Percentiles rank a stretch among this genome's conserved stretches.
phyloP scores from a whole-genome alignment of 2,888 invertebrate species.

The Rhaphigaster nebulosa region DNA sequence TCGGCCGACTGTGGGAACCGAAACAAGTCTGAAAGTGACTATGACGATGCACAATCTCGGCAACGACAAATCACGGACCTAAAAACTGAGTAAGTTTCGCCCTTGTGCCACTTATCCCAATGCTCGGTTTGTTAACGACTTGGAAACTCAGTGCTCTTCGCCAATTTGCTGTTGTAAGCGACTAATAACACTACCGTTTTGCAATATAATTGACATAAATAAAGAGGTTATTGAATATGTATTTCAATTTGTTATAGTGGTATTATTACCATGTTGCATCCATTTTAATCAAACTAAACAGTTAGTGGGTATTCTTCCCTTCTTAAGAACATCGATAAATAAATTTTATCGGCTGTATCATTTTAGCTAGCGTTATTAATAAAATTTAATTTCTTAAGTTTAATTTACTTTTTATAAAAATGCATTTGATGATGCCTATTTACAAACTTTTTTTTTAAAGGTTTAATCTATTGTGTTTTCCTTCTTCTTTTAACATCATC shows the following conservation, averaged over 20 bases:
- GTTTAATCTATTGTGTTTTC: too few relatives aligned
- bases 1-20: constrained; percentile 36
- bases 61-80: constrained; percentile 33
- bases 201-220: not conserved
- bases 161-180: constrained; percentile 35
- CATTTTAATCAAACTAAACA: not conserved
- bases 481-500: too few relatives aligned
- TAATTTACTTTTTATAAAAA: too few relatives aligned
- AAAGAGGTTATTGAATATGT: not conserved
- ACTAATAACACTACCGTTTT: not conserved
- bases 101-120: constrained; percentile 29
- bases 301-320: not conserved
- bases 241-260: not conserved
- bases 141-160: constrained; percentile 11
- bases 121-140: constrained; percentile 22
- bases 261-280: not conserved
- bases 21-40: constrained; percentile 1
- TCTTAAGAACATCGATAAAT: too few relatives aligned
- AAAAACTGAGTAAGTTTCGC: constrained; percentile 35
- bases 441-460: too few relatives aligned
- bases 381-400: too few relatives aligned
- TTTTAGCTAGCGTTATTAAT: too few relatives aligned
- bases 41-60: not conserved
- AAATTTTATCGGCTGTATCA: too few relatives aligned
- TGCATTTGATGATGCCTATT: too few relatives aligned